Evolutionary conservation across 35 echinoderm and acorn worm genomes (phyloP).

Genomic region (Holothuria glaberrima): DNA sequence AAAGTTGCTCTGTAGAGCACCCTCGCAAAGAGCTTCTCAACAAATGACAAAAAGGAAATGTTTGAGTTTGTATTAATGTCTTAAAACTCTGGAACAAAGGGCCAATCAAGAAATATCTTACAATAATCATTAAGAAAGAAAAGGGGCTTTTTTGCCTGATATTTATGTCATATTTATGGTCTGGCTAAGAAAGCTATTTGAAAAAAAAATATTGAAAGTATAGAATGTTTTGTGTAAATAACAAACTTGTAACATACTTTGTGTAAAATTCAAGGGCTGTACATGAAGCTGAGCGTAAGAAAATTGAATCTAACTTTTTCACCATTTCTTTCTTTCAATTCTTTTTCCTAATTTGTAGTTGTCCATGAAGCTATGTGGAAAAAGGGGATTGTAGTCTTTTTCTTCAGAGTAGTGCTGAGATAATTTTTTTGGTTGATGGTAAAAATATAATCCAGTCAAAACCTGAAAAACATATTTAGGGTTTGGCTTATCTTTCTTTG

Average conservation of each 20-base stretch:
- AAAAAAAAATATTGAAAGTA: conserved; percentile 10
- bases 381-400: conserved; percentile 19
- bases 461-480: background rate
- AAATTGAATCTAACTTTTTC: conserved; percentile 46
- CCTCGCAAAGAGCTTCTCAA: too few relatives aligned
- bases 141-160: conserved; percentile 3
- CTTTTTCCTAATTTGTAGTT: background rate
- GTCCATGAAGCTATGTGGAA: conserved; percentile 25
- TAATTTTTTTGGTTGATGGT: conserved; percentile 27
- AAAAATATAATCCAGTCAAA: conserved; percentile 38
- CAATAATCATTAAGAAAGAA: too few relatives aligned
- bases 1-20: too few relatives aligned
- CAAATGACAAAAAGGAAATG: too few relatives aligned
- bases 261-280: conserved; percentile 36
- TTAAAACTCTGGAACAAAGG: too few relatives aligned
- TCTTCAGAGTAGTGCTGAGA: conserved; percentile 30
- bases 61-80: too few relatives aligned
- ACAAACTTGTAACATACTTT: conserved; percentile 36
- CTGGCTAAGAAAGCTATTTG: background rate
- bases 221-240: conserved; percentile 16
- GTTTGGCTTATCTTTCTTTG: too few relatives aligned
- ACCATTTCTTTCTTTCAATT: conserved; percentile 28
- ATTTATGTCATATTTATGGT: conserved; percentile 51
- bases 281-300: conserved; percentile 22
- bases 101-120: too few relatives aligned